These are phyloP conservation scores for Thymelicus acteon DNA, from an alignment of 2,888 invertebrate species.

Conservation along the genomic window DNA sequence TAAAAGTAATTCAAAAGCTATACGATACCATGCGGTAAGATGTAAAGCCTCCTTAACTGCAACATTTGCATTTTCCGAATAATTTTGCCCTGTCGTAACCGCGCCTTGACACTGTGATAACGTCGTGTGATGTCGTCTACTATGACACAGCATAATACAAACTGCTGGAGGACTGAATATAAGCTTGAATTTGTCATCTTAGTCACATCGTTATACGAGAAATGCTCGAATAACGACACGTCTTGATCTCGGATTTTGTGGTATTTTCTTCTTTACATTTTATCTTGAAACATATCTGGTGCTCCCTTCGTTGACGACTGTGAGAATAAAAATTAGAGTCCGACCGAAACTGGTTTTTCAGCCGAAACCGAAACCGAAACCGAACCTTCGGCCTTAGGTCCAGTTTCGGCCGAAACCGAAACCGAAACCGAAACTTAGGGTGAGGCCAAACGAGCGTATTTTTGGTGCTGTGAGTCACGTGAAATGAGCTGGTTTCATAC, in stretches of 20 bases:
- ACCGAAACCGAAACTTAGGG: too few species aligned
- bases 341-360: too few species aligned
- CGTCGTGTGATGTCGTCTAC: slow-evolving; percentile 27
- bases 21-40: background rate
- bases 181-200: slow-evolving; percentile 22
- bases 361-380: too few species aligned
- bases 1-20: too few species aligned
- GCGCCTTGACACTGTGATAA: slow-evolving; percentile 22
- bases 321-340: background rate
- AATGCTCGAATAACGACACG: slow-evolving; percentile 4
- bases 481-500: too few species aligned
- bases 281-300: background rate
- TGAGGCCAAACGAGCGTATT: too few species aligned
- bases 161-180: slow-evolving; percentile 7
- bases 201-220: slow-evolving; percentile 12
- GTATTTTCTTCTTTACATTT: slow-evolving; percentile 1
- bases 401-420: too few species aligned
- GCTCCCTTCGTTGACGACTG: background rate
- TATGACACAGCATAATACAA: slow-evolving; percentile 14
- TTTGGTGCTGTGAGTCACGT: too few species aligned
- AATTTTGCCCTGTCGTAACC: slow-evolving; percentile 30
- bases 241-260: slow-evolving; percentile 3
- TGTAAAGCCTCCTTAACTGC: slow-evolving; percentile 20
- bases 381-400: too few species aligned
- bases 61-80: slow-evolving; percentile 36